Percentiles rank a stretch among this genome's conserved stretches.
These are phyloP conservation scores for Drosophila melanogaster DNA, from an alignment of 1,140 invertebrate species.

Conservation along the genomic window Release_6_plus_ISO1_MT NT_033777.3:20028001-20028500, in stretches of 20 bases:
- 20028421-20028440: slow-evolving; percentile 57
- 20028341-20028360: slow-evolving; percentile 13
- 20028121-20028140: not conserved
- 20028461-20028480: not conserved
- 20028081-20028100: slow-evolving; percentile 5
- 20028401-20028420: slow-evolving; percentile 49
- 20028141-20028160: slow-evolving; percentile 6
- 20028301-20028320: not conserved
- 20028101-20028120: not conserved
- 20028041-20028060: not conserved
- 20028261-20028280: slow-evolving; percentile 51
- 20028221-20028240: slow-evolving; percentile 43
- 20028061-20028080: slow-evolving; percentile 13
- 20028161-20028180: slow-evolving; percentile 15
- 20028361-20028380: slow-evolving; percentile 62
- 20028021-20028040: not conserved
- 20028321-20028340: slow-evolving; percentile 32
- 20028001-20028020: slow-evolving; percentile 9
- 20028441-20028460: slow-evolving; percentile 19
- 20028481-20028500: not conserved
- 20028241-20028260: slow-evolving; percentile 37
- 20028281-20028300: slow-evolving; percentile 1
- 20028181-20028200: slow-evolving; percentile 60
- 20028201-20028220: slow-evolving; percentile 53
- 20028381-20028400: slow-evolving; percentile 58